Evolutionary conservation across 2,888 invertebrate species (phyloP).

Genomic region (Syritta pipiens): DNA sequence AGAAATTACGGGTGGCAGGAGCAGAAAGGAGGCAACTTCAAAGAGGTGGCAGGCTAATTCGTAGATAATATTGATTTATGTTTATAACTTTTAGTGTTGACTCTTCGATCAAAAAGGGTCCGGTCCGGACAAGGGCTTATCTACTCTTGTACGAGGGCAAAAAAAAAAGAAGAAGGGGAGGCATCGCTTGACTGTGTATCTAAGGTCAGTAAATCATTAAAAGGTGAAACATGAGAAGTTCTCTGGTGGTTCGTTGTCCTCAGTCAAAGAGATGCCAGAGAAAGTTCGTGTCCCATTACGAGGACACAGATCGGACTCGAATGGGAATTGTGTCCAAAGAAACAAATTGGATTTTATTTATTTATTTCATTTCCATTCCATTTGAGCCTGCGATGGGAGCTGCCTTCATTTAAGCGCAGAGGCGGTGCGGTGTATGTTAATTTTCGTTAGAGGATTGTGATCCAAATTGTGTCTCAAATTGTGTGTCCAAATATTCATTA

Average conservation of each 20-base stretch:
- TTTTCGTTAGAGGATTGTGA: background rate
- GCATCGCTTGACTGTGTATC: no score
- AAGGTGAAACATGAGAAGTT: conserved; percentile 19
- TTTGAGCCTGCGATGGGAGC: background rate
- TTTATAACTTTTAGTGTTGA: conserved; percentile 24
- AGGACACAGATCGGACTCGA: background rate
- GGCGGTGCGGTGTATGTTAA: conserved; percentile 19
- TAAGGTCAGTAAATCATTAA: conserved; percentile 15
- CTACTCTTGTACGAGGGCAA: no score
- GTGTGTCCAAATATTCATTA: conserved; percentile 36
- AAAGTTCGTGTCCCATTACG: background rate
- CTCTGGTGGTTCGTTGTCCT: background rate
- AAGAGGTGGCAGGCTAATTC: background rate
- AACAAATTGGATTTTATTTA: conserved; percentile 12
- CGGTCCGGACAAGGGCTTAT: no score
- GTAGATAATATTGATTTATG: conserved; percentile 15
- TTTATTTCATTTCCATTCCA: conserved; percentile 19
- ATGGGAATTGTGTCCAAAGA: background rate
- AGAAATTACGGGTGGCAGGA: background rate
- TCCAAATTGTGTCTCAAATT: conserved; percentile 21
- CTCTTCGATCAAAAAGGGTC: conserved; percentile 14
- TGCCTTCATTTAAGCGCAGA: background rate
- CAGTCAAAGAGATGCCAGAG: background rate
- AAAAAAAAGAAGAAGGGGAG: no score
- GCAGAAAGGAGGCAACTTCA: no score